Conservation (phyloP, 2,888 invertebrate genomes). For the Sialis fuliginosa region DNA sequence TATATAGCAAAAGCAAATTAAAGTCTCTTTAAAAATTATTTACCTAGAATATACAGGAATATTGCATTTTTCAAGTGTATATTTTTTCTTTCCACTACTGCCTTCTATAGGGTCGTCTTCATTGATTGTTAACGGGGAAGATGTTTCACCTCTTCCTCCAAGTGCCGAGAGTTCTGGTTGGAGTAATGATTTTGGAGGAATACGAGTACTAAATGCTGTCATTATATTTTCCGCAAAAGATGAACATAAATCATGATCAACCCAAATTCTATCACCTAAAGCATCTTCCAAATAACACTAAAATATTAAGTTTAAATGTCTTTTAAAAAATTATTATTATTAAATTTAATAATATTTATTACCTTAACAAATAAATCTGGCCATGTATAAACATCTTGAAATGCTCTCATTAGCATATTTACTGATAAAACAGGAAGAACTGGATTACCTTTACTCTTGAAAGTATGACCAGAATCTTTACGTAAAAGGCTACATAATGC, state of each 20-base stretch:
- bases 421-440: slow-evolving; percentile 66
- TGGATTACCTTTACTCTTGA: slow-evolving; percentile 66
- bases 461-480: slow-evolving; percentile 38
- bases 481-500: slow-evolving; percentile 68
- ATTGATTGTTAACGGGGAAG: slow-evolving; percentile 26
- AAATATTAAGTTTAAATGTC: slow-evolving; percentile 10
- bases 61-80: slow-evolving; percentile 5
- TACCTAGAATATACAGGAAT: neutral
- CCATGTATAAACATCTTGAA: slow-evolving; percentile 70
- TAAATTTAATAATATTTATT: neutral
- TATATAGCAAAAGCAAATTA: neutral
- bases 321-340: slow-evolving; percentile 5
- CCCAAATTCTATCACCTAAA: slow-evolving; percentile 82
- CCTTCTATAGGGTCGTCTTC: slow-evolving; percentile 40
- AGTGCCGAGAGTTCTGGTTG: slow-evolving; percentile 36
- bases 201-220: slow-evolving; percentile 66
- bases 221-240: slow-evolving; percentile 82
- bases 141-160: slow-evolving; percentile 29
- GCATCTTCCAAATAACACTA: slow-evolving; percentile 89
- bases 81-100: slow-evolving; percentile 25
- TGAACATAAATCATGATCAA: slow-evolving; percentile 80
- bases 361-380: slow-evolving; percentile 80
- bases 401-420: slow-evolving; percentile 68
- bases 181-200: slow-evolving; percentile 50
- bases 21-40: neutral